Evolutionary conservation across 2,888 invertebrate species (phyloP).

Genomic region (Pristionchus arcanus): DNA sequence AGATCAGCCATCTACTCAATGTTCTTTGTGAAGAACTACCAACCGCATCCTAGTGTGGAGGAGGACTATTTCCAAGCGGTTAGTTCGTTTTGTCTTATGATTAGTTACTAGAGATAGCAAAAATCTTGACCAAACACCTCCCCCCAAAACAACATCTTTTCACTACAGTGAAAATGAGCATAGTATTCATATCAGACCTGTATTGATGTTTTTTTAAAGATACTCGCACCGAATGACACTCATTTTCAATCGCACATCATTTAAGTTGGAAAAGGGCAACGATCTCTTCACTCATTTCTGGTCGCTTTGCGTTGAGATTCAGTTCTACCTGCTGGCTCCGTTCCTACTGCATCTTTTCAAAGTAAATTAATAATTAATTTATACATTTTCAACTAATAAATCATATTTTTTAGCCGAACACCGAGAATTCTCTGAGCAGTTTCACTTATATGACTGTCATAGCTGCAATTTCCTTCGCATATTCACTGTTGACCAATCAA

Average conservation of each 20-base stretch:
- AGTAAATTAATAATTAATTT: background rate
- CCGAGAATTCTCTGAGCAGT: background rate
- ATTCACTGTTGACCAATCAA: background rate
- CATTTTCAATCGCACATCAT: no score
- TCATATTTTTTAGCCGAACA: background rate
- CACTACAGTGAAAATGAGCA: no score
- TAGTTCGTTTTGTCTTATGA: background rate
- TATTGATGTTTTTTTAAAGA: background rate
- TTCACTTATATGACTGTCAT: background rate
- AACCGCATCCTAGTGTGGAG: background rate
- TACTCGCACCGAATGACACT: no score
- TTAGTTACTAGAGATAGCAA: no score
- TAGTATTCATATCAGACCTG: no score
- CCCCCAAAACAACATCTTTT: no score
- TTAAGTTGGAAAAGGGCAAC: conserved; percentile 9
- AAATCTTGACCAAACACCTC: no score
- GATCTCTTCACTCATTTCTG: conserved; percentile 23
- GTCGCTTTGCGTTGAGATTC: conserved; percentile 8
- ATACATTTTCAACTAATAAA: background rate
- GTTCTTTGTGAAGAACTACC: background rate
- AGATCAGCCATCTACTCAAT: conserved; percentile 26
- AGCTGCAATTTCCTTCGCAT: background rate
- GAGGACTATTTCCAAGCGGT: conserved; percentile 24
- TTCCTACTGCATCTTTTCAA: background rate
- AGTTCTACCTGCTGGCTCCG: conserved; percentile 18